These are phyloP conservation scores for Thalpophila matura DNA, from an alignment of 2,888 invertebrate species.

Conservation along the genomic window DNA sequence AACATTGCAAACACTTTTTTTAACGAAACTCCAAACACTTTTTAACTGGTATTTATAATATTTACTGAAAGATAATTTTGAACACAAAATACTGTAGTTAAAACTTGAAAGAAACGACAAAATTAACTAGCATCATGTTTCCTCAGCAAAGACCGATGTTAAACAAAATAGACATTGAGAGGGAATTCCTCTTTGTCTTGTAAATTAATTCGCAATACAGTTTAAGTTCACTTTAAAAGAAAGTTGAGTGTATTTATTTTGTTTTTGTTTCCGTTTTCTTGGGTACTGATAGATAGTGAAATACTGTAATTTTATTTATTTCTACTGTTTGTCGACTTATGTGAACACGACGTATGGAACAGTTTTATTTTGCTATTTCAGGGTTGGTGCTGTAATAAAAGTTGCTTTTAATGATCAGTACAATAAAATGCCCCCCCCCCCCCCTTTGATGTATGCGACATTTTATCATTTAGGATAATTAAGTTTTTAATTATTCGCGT, in stretches of 20 bases:
- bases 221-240: neutral
- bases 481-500: too few relatives aligned
- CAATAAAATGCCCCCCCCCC: too few relatives aligned
- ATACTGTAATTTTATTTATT: neutral
- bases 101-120: neutral
- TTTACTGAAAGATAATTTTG: neutral
- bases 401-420: too few relatives aligned
- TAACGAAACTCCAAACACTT: too few relatives aligned
- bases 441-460: too few relatives aligned
- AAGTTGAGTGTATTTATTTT: constrained; percentile 1
- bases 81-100: neutral
- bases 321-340: too few relatives aligned
- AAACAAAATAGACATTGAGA: constrained; percentile 16
- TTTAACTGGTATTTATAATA: too few relatives aligned
- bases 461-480: too few relatives aligned
- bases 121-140: constrained; percentile 14
- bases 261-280: neutral
- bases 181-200: constrained; percentile 24
- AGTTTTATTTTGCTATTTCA: too few relatives aligned
- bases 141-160: constrained; percentile 1
- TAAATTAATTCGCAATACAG: constrained; percentile 25
- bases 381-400: too few relatives aligned
- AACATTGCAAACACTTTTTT: too few relatives aligned
- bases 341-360: too few relatives aligned
- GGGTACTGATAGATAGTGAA: neutral